Base-by-base conservation (phyloP, 1,140 invertebrate species). In the Euura lappo region DNA sequence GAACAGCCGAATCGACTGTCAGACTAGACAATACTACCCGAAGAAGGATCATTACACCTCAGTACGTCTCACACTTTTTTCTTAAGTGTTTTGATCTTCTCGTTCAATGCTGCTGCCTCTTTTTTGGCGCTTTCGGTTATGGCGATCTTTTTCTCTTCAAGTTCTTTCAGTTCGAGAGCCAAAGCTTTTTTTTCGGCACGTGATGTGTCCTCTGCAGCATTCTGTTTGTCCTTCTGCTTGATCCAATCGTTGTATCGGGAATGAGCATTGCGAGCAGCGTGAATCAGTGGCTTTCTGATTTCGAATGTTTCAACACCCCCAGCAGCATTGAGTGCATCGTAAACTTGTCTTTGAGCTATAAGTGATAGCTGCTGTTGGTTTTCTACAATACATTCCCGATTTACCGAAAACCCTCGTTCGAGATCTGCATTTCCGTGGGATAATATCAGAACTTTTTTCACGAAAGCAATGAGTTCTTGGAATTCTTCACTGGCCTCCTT, bases 371-470 rank as follows among this genome's bases (percentile, higher is more conserved):
- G 73, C 46, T 51, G 66, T 51, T 77, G 71, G 74, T 80, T 79
- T 68, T 77, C 74, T 6, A 76, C 70, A 51, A 80, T 73, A 67
- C 74, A 75, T 28, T 78, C 79, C 68, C 76, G 74, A 44, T 80
- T 79, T 1, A 79, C 70, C 3, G 77, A 80, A 70, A 80, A 77
- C 13, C 74, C 77, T 71, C 78, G 73, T 72, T 80, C 79, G 13
- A 78, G 64, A 11, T 66, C 70, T 44, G 77, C 74, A 70, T 79
- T 79, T 3, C 77, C 75, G 73, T 79, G 77, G 6, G 72, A 71
- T 64, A 76, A 45, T 28, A 70, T 65, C 45, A 77, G 5, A 11
- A 51, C 47, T 6, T 6, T 5, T 11, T 51, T 11, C 11, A 51
- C 47, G 11, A 51, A 51, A 51, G 47, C 11, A 51, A 51, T 11